phyloP scores from a whole-genome alignment of 2,888 invertebrate species.

The Epinotia brunnichana region DNA sequence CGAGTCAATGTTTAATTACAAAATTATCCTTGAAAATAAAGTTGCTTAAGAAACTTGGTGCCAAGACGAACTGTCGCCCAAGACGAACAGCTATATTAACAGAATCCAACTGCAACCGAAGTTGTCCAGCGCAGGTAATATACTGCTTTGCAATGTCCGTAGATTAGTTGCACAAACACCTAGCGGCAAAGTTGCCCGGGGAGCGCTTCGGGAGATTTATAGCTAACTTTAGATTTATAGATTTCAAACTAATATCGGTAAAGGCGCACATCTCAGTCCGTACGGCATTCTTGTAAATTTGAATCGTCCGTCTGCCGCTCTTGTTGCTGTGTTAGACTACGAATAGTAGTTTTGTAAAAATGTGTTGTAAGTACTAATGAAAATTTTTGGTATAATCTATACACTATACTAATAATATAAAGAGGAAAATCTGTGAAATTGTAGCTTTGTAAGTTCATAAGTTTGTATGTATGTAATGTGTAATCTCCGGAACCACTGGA shows the following conservation, averaged over 20 bases:
- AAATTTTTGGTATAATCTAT: too few relatives aligned
- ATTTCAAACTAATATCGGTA: slow-evolving; percentile 16
- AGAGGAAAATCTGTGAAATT: too few relatives aligned
- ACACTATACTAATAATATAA: too few relatives aligned
- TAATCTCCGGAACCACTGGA: too few relatives aligned
- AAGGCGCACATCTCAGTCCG: neutral
- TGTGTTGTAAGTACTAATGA: neutral
- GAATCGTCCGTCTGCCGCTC: neutral
- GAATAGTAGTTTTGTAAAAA: neutral
- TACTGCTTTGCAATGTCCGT: slow-evolving; percentile 20
- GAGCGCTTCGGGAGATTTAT: slow-evolving; percentile 18
- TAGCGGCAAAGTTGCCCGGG: slow-evolving; percentile 1
- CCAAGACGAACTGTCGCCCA: neutral
- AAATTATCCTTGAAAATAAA: too few relatives aligned
- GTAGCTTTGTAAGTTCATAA: too few relatives aligned
- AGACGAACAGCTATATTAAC: neutral
- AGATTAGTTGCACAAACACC: slow-evolving; percentile 28
- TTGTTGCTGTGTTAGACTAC: neutral
- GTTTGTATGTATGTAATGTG: too few relatives aligned
- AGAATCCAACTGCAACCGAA: neutral
- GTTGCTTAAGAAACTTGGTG: too few relatives aligned
- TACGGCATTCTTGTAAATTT: neutral
- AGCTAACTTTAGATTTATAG: neutral
- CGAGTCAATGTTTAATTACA: too few relatives aligned
- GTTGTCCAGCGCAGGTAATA: slow-evolving; percentile 5